Percentiles rank a stretch among this genome's conserved stretches.
phyloP scores from a whole-genome alignment of 2,888 invertebrate species.

The Acleris holmiana region DNA sequence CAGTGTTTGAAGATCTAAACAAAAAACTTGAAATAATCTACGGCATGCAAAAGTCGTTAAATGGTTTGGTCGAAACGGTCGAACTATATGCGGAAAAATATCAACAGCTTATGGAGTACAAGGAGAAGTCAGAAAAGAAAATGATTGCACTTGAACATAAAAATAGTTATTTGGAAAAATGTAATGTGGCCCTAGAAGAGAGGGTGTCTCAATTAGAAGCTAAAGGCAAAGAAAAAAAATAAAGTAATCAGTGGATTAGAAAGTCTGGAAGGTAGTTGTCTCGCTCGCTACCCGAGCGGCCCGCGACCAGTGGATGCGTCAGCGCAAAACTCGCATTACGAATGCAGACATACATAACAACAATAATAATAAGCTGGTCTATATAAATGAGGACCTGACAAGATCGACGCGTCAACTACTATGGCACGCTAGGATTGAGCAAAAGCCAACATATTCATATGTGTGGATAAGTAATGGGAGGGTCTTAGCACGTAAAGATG shows the following conservation, averaged over 20 bases:
- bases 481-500: constrained; percentile 14
- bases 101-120: constrained; percentile 17
- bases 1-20: neutral
- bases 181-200: constrained; percentile 10
- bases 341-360: neutral
- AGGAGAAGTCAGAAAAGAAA: constrained; percentile 16
- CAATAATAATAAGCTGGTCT: neutral
- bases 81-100: constrained; percentile 29
- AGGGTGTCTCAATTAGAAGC: constrained; percentile 16
- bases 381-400: constrained; percentile 5
- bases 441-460: neutral
- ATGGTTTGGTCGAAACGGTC: constrained; percentile 21
- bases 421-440: constrained; percentile 1
- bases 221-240: constrained; percentile 28
- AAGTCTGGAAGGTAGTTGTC: constrained; percentile 2
- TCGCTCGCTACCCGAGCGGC: constrained; percentile 7
- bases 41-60: constrained; percentile 22
- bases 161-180: too few relatives aligned
- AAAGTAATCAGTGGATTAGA: constrained; percentile 15
- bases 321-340: constrained; percentile 3
- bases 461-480: constrained; percentile 31
- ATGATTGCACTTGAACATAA: constrained; percentile 11
- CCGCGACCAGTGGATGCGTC: constrained; percentile 9
- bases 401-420: constrained; percentile 16
- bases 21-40: too few relatives aligned